Evolutionary conservation across 2,113 vertebrate species (phyloP).

Genomic region (Gymnorhina tibicen): DNA sequence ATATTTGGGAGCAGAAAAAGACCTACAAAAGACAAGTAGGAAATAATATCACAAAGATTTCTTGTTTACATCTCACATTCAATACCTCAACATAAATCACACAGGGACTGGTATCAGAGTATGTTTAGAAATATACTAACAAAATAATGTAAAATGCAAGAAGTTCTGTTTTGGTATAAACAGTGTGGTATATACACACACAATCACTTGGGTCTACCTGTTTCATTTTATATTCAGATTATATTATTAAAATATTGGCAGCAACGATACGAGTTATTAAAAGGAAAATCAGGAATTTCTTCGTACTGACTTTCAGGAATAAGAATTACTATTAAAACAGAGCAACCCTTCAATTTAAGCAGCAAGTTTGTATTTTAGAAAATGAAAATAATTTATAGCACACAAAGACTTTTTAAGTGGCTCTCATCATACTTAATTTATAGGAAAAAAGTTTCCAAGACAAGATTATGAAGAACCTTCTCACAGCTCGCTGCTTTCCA

Average conservation of each 20-base stretch:
- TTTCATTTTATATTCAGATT: neutral
- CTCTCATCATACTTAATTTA: neutral
- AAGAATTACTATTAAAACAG: neutral
- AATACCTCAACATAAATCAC: neutral
- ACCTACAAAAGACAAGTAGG: neutral
- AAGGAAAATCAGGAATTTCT: neutral
- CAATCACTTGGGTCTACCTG: neutral
- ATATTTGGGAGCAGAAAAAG: neutral
- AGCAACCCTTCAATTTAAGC: neutral
- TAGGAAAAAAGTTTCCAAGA: neutral
- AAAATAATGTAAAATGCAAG: neutral
- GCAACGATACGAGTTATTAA: rapidly evolving
- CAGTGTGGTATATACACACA: neutral
- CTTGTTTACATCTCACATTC: neutral
- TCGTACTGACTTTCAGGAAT: neutral
- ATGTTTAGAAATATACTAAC: neutral
- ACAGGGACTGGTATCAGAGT: too few relatives aligned
- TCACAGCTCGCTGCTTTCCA: neutral
- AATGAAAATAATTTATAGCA: neutral
- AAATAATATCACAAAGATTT: neutral
- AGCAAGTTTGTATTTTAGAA: neutral
- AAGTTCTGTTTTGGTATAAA: neutral
- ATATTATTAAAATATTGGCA: neutral
- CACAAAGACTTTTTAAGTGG: neutral
- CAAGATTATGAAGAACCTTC: neutral